A percentile compares a stretch with the other conserved stretches of the same genome.
These are phyloP conservation scores for Cantharis nigra DNA, from an alignment of 2,888 invertebrate genomes.

Conservation along the genomic window DNA sequence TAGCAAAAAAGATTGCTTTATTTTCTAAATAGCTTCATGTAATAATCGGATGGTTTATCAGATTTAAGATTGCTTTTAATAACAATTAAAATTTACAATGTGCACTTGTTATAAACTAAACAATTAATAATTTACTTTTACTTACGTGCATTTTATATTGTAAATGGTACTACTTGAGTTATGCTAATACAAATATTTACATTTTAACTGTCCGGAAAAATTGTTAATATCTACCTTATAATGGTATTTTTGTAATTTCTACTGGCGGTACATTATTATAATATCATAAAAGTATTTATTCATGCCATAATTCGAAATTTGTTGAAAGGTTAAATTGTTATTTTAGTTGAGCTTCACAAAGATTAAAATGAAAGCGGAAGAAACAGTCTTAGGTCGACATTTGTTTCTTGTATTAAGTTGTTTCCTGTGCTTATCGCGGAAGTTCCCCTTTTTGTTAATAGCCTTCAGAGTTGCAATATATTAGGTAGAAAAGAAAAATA, in stretches of 20 bases:
- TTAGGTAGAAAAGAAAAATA: conserved; percentile 30
- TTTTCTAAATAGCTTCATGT: not conserved
- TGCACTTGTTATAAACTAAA: not conserved
- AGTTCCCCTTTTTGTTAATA: conserved; percentile 32
- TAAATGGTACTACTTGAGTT: not conserved
- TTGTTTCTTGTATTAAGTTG: conserved; percentile 39
- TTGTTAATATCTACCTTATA: not conserved
- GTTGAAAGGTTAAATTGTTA: not conserved
- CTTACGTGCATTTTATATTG: not conserved
- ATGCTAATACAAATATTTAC: not conserved
- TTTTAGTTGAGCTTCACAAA: not conserved
- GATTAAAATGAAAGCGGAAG: conserved; percentile 10
- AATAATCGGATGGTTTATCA: not conserved
- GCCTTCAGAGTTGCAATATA: conserved; percentile 29
- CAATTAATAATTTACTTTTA: not conserved
- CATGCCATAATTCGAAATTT: not conserved
- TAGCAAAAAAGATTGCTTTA: not conserved
- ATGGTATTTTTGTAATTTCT: not conserved
- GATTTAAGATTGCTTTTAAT: not conserved
- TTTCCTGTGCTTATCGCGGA: conserved; percentile 37
- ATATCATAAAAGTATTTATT: not conserved
- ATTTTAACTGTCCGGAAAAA: not conserved
- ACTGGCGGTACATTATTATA: not conserved
- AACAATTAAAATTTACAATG: not conserved
- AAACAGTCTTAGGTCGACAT: conserved; percentile 26